Conservation (phyloP, 2,797 vertebrate genomes). For the Catamblyrhynchus diadema region DNA sequence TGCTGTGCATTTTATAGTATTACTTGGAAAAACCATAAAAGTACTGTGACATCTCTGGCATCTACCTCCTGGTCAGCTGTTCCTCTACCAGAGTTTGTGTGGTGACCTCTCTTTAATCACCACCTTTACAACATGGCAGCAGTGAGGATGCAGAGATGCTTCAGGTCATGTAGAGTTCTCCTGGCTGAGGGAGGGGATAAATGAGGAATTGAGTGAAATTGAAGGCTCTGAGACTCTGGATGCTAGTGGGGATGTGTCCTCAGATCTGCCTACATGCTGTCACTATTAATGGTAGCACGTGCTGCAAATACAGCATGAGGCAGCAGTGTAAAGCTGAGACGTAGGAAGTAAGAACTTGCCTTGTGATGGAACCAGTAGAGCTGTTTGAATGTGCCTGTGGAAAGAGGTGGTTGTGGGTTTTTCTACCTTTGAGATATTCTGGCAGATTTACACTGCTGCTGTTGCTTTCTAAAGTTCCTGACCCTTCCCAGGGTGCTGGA, state of each 20-base stretch:
- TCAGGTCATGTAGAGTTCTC: background rate
- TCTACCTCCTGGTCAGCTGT: background rate
- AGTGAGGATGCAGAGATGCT: background rate
- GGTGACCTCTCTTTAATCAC: background rate
- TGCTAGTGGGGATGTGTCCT: background rate
- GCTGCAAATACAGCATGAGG: background rate
- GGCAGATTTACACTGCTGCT: background rate
- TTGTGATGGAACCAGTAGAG: background rate
- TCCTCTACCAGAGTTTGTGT: background rate
- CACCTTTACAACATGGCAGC: background rate
- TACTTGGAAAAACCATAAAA: background rate
- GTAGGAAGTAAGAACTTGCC: background rate
- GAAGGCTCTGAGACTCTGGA: background rate
- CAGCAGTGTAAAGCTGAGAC: background rate
- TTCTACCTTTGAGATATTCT: background rate
- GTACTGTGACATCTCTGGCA: background rate
- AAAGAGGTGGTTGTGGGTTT: background rate
- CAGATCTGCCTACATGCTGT: background rate
- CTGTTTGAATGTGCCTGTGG: background rate
- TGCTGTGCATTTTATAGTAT: background rate
- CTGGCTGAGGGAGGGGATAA: background rate
- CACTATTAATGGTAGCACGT: background rate
- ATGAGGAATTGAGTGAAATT: background rate
- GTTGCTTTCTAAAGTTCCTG: background rate
- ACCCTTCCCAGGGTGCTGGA: background rate